Conservation (phyloP, 2,888 invertebrate species). For the Stenolophus ochropezus region DNA sequence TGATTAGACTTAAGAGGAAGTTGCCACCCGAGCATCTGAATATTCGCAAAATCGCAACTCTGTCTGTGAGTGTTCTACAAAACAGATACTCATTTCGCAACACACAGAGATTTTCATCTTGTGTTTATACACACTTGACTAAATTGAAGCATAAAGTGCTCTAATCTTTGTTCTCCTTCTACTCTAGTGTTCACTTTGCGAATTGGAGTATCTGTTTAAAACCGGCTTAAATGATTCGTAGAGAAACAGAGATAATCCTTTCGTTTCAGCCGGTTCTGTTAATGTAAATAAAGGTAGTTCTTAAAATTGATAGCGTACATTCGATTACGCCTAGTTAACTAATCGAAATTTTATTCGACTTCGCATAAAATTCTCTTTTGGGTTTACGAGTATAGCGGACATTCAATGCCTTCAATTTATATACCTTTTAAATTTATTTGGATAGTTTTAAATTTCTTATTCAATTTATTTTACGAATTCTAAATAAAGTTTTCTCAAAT, state of each 20-base stretch:
- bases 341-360: too few species aligned
- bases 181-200: slow-evolving; percentile 34
- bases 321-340: too few species aligned
- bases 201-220: slow-evolving; percentile 35
- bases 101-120: slow-evolving; percentile 33
- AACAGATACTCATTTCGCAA: slow-evolving; percentile 19
- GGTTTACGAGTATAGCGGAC: not conserved
- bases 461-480: not conserved
- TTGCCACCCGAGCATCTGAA: not conserved
- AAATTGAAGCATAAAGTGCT: slow-evolving; percentile 35
- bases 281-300: not conserved
- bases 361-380: not conserved
- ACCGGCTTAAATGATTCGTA: slow-evolving; percentile 11
- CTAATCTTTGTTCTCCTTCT: slow-evolving; percentile 29
- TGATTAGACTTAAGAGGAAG: not conserved
- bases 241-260: slow-evolving; percentile 14
- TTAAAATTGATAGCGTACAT: not conserved
- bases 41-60: slow-evolving; percentile 9
- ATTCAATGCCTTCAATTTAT: not conserved
- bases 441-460: not conserved
- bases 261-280: not conserved
- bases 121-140: slow-evolving; percentile 26
- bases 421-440: not conserved
- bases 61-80: not conserved
- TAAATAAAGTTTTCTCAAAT: not conserved